phyloP scores from a whole-genome alignment of 23 tunicate species.

The Trididemnum clinides region DNA sequence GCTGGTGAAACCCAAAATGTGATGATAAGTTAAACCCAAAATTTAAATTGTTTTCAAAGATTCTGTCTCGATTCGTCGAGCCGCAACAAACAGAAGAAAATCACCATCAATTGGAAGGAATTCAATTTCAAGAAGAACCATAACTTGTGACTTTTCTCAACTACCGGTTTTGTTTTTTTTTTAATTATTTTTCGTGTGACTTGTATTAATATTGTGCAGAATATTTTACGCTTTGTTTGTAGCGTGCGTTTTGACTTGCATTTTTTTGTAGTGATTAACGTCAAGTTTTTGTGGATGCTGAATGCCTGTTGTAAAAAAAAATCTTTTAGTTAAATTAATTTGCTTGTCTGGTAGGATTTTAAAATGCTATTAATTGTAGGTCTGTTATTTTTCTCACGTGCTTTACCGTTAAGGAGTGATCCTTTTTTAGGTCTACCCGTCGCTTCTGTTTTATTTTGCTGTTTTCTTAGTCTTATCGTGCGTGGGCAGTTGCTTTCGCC shows the following conservation, averaged over 20 bases:
- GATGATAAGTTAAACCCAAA: background rate
- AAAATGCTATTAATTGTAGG: background rate
- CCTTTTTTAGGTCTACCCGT: no score
- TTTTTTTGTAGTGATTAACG: background rate
- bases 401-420: no score
- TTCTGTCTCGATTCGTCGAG: slow-evolving; percentile 67
- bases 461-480: background rate
- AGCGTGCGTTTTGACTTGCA: background rate
- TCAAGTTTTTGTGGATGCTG: background rate
- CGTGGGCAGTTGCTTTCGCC: background rate
- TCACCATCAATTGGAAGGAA: slow-evolving; percentile 89
- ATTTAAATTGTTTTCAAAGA: background rate
- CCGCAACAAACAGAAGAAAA: slow-evolving; percentile 65
- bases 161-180: background rate
- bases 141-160: background rate
- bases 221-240: no score
- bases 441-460: background rate
- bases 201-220: no score
- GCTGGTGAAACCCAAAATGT: no score
- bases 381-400: background rate
- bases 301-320: no score
- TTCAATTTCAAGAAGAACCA: slow-evolving; percentile 83
- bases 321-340: background rate
- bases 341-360: background rate
- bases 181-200: no score